Base-by-base conservation (phyloP, 1,140 invertebrate species). In the Calosoma granatense region DNA sequence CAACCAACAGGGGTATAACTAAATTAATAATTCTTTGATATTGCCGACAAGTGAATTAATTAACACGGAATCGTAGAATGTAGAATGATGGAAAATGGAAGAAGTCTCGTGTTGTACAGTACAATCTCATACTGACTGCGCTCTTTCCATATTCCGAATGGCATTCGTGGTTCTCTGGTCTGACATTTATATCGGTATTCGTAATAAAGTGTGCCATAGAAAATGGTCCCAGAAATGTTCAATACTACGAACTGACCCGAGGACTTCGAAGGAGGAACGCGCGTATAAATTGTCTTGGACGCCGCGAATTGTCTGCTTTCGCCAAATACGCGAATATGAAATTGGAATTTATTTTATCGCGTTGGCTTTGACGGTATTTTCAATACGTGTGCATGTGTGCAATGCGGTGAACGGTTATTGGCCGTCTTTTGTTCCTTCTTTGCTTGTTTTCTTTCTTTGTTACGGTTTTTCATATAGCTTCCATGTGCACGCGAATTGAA, bases 311-410 rank as follows among this genome's bases (percentile, higher is more conserved):
- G 26, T 47, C 41, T 47, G 6, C 6, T 12, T 9, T 17, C 9
- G 41, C 6, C 41, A 47, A 30, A 30, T 30, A 9, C 15, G 41
- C 17, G 41, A 47, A 47, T 47, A 47, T 47, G 41, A 47, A 47
- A 47, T 12, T 47, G 15, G 41, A 47, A 47, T 47, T 47, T 47
- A 47, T 47, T 47, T 47, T 47, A 47, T 47, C 41, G 41, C 15
- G 3, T 3, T 17, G 17, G 41, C 41, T 47, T 47, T 47, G 41
- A 17, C 41, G 6, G 9, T 17, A 4, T 47, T 47, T 47, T 17
- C 41, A 17, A 47, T 47, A 47, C 41, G 9, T 17, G 3, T 9
- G n/a, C 6, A 12, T 17, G 41, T 47, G 9, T 6, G 14, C 4
- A 14, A 30, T 30, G 14, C 41, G 41, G 3, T 6, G 17, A 47